Conservation (phyloP, 2,888 invertebrate genomes). For the Archips crataeganus region DNA sequence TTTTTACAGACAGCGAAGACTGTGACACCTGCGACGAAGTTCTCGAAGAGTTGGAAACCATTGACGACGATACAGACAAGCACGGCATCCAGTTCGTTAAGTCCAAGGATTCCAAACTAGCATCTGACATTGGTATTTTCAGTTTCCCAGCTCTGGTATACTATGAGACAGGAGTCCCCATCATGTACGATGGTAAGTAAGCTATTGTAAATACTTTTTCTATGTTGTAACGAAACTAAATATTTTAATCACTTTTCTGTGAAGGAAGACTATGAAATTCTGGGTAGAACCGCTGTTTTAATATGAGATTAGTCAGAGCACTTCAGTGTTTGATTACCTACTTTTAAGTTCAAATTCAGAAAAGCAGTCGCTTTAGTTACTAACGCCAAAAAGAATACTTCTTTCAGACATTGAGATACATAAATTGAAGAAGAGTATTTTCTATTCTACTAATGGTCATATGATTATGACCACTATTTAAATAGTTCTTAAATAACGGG, state of each 20-base stretch:
- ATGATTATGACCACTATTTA: too few relatives aligned
- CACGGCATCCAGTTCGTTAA: constrained; percentile 97
- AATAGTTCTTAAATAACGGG: too few relatives aligned
- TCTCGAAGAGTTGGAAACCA: constrained; percentile 95
- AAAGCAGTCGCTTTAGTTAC: too few relatives aligned
- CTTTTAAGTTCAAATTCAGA: too few relatives aligned
- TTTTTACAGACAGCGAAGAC: constrained; percentile 90
- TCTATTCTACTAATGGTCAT: too few relatives aligned
- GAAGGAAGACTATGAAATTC: not conserved
- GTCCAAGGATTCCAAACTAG: constrained; percentile 95
- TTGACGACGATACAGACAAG: constrained; percentile 96
- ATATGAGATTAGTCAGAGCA: not conserved
- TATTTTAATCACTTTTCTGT: not conserved
- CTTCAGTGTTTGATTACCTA: not conserved
- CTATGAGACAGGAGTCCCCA: constrained; percentile 97
- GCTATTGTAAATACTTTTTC: constrained; percentile 14
- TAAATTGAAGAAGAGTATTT: too few relatives aligned
- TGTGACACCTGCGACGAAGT: constrained; percentile 94
- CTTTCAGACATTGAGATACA: too few relatives aligned
- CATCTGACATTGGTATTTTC: constrained; percentile 96
- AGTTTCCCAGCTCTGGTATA: constrained; percentile 96
- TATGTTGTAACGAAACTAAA: constrained; percentile 1
- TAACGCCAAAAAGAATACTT: too few relatives aligned
- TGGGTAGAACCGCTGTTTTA: not conserved
- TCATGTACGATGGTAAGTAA: constrained; percentile 96